Evolutionary conservation across 2,888 invertebrate species (phyloP).

Genomic region (Troilus luridus): DNA sequence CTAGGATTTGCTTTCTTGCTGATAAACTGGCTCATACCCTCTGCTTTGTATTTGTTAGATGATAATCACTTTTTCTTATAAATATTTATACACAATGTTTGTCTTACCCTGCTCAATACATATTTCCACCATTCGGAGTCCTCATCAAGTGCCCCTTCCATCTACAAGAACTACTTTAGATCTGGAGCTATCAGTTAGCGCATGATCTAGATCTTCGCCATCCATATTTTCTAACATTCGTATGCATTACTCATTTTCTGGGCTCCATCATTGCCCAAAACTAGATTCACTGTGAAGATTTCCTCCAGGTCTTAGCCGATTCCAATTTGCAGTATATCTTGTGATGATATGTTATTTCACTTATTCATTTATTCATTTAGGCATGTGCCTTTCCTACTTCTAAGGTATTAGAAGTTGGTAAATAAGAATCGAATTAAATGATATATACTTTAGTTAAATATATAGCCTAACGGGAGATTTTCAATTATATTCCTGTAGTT

Average conservation of each 20-base stretch:
- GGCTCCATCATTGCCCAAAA: background rate
- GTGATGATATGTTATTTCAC: background rate
- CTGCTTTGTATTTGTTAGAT: background rate
- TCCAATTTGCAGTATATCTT: constrained; percentile 10
- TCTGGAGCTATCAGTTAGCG: background rate
- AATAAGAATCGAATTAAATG: background rate
- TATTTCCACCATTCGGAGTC: background rate
- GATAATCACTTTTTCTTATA: background rate
- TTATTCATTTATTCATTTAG: background rate
- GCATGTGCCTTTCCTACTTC: background rate
- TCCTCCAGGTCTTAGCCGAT: background rate
- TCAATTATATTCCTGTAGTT: no score
- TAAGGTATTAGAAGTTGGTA: background rate
- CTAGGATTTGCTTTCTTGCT: no score
- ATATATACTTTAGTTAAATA: no score
- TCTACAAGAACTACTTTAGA: background rate
- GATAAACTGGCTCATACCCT: background rate
- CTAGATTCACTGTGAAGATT: background rate
- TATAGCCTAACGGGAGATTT: no score
- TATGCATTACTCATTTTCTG: constrained; percentile 42
- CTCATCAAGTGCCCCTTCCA: background rate
- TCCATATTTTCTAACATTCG: constrained; percentile 13
- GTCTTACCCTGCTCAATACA: background rate
- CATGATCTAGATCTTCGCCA: background rate
- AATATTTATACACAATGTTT: background rate